Conservation (phyloP, 1,140 invertebrate species). For the Euwallacea similis region DNA sequence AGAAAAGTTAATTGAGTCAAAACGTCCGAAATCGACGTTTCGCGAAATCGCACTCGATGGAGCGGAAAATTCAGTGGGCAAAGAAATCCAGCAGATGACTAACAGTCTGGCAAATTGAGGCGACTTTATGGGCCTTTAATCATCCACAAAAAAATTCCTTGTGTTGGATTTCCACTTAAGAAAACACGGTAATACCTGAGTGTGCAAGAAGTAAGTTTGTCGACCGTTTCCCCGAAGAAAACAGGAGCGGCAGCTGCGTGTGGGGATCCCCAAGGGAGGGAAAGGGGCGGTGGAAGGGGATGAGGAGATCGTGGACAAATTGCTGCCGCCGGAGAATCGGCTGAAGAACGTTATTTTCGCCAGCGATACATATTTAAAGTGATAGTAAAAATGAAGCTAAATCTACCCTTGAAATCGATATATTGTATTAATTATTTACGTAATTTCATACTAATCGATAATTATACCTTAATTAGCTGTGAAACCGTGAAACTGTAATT, state of each 20-base stretch:
- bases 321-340: conserved; percentile 31
- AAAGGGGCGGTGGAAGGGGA: conserved; percentile 19
- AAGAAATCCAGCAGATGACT: conserved; percentile 29
- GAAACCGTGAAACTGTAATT: too few species aligned
- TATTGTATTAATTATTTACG: too few species aligned
- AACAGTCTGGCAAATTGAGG: conserved; percentile 16
- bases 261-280: conserved; percentile 19
- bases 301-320: conserved; percentile 32
- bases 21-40: conserved; percentile 1
- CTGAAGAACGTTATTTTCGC: conserved; percentile 5
- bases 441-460: too few species aligned
- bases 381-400: too few species aligned
- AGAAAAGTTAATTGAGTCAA: too few species aligned
- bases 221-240: conserved; percentile 35
- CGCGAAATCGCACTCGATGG: conserved; percentile 20
- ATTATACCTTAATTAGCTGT: too few species aligned
- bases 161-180: not conserved
- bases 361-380: conserved; percentile 6
- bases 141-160: too few species aligned
- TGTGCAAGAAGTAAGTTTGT: conserved; percentile 31
- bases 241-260: conserved; percentile 31
- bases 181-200: conserved; percentile 2
- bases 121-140: conserved; percentile 31
- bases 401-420: too few species aligned
- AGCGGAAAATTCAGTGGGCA: conserved; percentile 19